A percentile compares a stretch with the other conserved stretches of the same genome.
Evolutionary conservation across 1,140 invertebrate species (phyloP).

Genomic region (Drosophila lini): DNA sequence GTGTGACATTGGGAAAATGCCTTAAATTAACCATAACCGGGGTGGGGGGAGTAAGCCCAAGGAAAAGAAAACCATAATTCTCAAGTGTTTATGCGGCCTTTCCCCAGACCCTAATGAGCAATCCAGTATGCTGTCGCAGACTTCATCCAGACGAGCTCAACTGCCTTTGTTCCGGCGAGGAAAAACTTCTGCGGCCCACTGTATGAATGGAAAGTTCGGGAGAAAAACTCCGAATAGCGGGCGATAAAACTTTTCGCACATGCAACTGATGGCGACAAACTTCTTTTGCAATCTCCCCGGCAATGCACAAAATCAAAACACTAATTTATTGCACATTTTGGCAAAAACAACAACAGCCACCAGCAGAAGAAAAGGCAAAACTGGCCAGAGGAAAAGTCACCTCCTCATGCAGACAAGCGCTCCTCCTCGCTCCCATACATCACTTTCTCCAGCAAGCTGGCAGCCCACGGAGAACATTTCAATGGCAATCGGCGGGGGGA

Average conservation of each 20-base stretch:
- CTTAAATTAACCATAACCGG: constrained; percentile 62
- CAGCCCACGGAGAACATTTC: constrained; percentile 67
- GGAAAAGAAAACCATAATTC: constrained; percentile 49
- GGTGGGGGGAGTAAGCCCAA: constrained; percentile 15
- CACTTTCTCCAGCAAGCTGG: constrained; percentile 64
- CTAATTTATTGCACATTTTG: constrained; percentile 79
- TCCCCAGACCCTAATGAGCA: constrained; percentile 53
- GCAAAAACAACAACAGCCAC: constrained; percentile 62
- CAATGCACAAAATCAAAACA: constrained; percentile 80
- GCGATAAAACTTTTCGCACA: constrained; percentile 75
- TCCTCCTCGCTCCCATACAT: constrained; percentile 67
- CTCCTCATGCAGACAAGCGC: constrained; percentile 47
- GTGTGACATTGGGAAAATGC: constrained; percentile 47
- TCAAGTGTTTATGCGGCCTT: constrained; percentile 65
- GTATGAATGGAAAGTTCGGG: constrained; percentile 68
- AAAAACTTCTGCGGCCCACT: constrained; percentile 57
- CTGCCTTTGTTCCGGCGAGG: constrained; percentile 37
- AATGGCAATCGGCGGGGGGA: constrained; percentile 35
- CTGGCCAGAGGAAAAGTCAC: constrained; percentile 37
- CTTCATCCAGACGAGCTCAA: constrained; percentile 41
- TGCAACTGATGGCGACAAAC: constrained; percentile 70
- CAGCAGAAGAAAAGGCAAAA: constrained; percentile 36
- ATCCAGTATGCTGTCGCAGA: constrained; percentile 55
- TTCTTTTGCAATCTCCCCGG: constrained; percentile 39
- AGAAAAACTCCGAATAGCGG: constrained; percentile 27